A percentile compares a stretch with the other conserved stretches of the same genome.
These are phyloP conservation scores for Chaunax sp. DNA, from an alignment of 2,797 vertebrate species.

Conservation along the genomic window DNA sequence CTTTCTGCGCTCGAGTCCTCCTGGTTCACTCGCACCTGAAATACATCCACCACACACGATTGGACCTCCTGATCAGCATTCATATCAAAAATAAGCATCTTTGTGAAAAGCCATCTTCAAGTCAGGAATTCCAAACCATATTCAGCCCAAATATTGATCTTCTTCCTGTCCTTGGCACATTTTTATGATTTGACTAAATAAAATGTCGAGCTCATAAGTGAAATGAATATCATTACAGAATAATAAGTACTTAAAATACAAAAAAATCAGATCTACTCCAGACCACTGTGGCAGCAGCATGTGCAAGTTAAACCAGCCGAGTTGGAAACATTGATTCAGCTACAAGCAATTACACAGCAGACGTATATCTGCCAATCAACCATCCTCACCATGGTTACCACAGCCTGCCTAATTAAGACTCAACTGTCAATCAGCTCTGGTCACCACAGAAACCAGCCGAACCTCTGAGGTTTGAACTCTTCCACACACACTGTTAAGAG, in stretches of 20 bases:
- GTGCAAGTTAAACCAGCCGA: slow-evolving; percentile 41
- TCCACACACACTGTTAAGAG: slow-evolving; percentile 45
- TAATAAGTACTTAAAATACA: slow-evolving; percentile 24
- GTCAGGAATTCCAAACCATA: neutral
- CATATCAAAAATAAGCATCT: neutral
- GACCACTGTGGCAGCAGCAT: slow-evolving; percentile 51
- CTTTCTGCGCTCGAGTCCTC: slow-evolving; percentile 89
- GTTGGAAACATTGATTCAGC: slow-evolving; percentile 43
- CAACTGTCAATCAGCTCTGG: slow-evolving; percentile 74
- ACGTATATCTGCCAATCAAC: slow-evolving; percentile 69
- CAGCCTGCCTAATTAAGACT: slow-evolving; percentile 60
- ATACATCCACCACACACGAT: slow-evolving; percentile 30
- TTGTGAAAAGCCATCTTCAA: neutral
- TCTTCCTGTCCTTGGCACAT: neutral
- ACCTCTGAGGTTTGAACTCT: slow-evolving; percentile 32
- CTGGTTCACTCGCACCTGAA: slow-evolving; percentile 96
- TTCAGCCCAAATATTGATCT: neutral
- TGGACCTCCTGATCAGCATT: neutral
- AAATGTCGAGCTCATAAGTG: neutral
- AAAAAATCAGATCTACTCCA: slow-evolving; percentile 16
- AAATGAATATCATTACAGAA: neutral
- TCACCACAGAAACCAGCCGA: slow-evolving; percentile 67
- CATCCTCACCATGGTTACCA: slow-evolving; percentile 53
- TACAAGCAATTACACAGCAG: slow-evolving; percentile 60
- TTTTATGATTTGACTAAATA: neutral